Evolutionary conservation across 2,113 vertebrate species (phyloP).

Genomic region (Rhinolophus sinicus): DNA sequence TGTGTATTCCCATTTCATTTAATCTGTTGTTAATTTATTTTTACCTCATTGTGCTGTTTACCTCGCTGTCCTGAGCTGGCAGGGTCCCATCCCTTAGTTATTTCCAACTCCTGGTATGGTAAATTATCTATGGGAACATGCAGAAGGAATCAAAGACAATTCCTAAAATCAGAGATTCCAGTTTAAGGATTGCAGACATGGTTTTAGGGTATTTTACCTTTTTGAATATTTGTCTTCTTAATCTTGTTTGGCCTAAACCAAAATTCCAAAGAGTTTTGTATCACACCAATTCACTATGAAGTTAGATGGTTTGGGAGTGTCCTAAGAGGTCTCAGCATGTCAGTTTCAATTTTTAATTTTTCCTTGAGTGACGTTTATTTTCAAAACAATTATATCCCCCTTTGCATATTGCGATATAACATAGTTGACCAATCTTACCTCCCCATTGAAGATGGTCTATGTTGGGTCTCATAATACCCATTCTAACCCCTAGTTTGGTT

Average conservation of each 20-base stretch:
- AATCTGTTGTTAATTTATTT: background rate
- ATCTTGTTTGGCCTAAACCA: background rate
- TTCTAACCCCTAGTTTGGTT: background rate
- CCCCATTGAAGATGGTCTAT: background rate
- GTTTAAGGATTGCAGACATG: background rate
- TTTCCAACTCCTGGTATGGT: background rate
- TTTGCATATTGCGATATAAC: background rate
- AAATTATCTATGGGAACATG: background rate
- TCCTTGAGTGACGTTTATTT: background rate
- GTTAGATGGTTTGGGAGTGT: background rate
- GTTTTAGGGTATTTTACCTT: background rate
- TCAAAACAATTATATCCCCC: background rate
- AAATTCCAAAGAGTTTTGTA: slow-evolving; percentile 18
- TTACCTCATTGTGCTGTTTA: background rate
- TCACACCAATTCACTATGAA: background rate
- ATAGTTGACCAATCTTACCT: background rate
- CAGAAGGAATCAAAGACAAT: background rate
- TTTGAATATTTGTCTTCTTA: background rate
- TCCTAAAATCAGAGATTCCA: background rate
- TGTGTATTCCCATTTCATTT: background rate
- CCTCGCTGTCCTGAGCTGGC: background rate
- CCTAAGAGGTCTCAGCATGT: background rate
- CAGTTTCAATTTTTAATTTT: background rate
- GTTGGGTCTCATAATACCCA: background rate
- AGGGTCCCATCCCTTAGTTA: background rate